Percentiles rank a stretch among this genome's conserved stretches.
Conservation (phyloP, 2,888 invertebrate species). For the Eulithis prunata region DNA sequence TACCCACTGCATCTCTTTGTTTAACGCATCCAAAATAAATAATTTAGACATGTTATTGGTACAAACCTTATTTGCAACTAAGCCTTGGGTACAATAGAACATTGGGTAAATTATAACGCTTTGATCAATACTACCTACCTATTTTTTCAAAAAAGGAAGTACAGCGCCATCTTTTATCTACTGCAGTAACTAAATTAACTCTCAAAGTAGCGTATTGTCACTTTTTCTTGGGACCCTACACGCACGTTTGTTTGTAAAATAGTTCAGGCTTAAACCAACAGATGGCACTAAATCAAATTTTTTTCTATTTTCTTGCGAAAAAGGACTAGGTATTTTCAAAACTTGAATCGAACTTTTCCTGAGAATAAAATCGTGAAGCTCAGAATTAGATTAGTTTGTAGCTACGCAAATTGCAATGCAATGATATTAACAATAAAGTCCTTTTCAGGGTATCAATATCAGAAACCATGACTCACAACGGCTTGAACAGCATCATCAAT, state of each 20-base stretch:
- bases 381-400: too few relatives aligned
- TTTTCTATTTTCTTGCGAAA: too few relatives aligned
- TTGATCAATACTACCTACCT: neutral
- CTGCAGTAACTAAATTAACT: neutral
- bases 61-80: too few relatives aligned
- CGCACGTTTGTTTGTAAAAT: neutral
- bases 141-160: too few relatives aligned
- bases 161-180: slow-evolving; percentile 2
- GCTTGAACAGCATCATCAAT: slow-evolving; percentile 66
- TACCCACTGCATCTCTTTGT: too few relatives aligned
- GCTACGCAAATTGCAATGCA: too few relatives aligned
- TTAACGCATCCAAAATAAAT: too few relatives aligned
- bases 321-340: too few relatives aligned
- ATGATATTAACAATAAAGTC: neutral
- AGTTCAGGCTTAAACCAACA: slow-evolving; percentile 11
- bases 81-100: too few relatives aligned
- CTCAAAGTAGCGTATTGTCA: neutral
- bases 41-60: too few relatives aligned
- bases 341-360: too few relatives aligned
- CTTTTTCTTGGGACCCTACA: neutral
- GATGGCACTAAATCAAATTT: slow-evolving; percentile 37
- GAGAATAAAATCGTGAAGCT: too few relatives aligned
- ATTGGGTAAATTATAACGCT: neutral
- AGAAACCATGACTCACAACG: slow-evolving; percentile 67
- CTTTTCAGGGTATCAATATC: slow-evolving; percentile 68